Percentiles rank a stretch among this genome's conserved stretches.
phyloP scores from a whole-genome alignment of 2,888 invertebrate genomes.

The Polydrusus pterygomalis region DNA sequence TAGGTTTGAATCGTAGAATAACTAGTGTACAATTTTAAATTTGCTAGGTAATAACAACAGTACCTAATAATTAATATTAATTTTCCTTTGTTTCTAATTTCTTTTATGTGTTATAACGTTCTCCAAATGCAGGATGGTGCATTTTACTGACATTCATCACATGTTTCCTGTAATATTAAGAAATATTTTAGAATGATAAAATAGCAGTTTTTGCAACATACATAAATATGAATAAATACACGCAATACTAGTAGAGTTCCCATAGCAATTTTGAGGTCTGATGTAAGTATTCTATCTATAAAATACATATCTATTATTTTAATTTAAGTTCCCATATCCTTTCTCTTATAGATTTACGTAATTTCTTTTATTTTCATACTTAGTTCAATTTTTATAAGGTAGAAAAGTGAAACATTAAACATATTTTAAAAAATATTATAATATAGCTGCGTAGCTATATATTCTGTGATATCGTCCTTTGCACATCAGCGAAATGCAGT shows the following conservation, averaged over 20 bases:
- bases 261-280: conserved; percentile 14
- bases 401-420: too few relatives aligned
- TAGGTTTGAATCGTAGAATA: neutral
- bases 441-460: too few relatives aligned
- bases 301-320: neutral
- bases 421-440: too few relatives aligned
- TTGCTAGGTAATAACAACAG: neutral
- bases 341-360: conserved; percentile 13
- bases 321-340: conserved; percentile 12
- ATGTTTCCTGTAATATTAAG: neutral
- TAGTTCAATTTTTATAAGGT: neutral
- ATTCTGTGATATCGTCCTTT: too few relatives aligned
- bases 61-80: neutral
- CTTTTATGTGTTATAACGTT: neutral
- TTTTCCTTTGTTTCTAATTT: neutral
- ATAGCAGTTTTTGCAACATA: conserved; percentile 4
- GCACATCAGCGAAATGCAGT: too few relatives aligned
- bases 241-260: conserved; percentile 22
- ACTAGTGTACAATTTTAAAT: neutral
- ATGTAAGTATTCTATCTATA: conserved; percentile 29
- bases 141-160: neutral
- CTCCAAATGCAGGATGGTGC: neutral
- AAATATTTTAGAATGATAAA: conserved; percentile 7
- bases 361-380: neutral
- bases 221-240: neutral